Percentiles rank a stretch among this genome's conserved stretches.
These are phyloP conservation scores for Apogon hyalosoma DNA, from an alignment of 2,797 vertebrate genomes.

Conservation along the genomic window DNA sequence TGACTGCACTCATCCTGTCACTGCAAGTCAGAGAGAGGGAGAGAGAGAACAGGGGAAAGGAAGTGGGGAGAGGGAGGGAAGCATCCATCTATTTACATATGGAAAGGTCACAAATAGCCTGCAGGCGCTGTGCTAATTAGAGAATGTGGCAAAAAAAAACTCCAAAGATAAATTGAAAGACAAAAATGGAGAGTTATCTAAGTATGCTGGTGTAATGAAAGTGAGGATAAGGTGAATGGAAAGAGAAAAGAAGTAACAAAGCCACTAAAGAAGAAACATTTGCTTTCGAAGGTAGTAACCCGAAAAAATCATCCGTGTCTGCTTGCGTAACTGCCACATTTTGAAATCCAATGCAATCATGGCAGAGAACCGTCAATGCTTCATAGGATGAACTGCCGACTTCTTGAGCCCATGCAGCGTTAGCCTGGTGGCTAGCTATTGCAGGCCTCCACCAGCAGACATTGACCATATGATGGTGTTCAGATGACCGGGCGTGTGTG, in stretches of 20 bases:
- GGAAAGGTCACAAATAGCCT: slow-evolving; percentile 88
- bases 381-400: rapidly evolving
- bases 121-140: slow-evolving; percentile 87
- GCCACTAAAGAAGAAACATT: slow-evolving; percentile 4
- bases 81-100: slow-evolving; percentile 83
- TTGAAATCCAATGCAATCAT: rapidly evolving
- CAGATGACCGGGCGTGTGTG: slow-evolving; percentile 90
- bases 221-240: slow-evolving; percentile 70
- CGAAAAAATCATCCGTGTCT: slow-evolving; percentile 33
- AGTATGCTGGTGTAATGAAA: slow-evolving; percentile 64
- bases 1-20: slow-evolving; percentile 74
- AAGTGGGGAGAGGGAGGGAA: slow-evolving; percentile 68
- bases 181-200: slow-evolving; percentile 74
- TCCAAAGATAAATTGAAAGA: slow-evolving; percentile 80
- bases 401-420: not conserved
- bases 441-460: slow-evolving; percentile 81
- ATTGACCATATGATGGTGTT: slow-evolving; percentile 90
- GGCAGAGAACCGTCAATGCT: not conserved
- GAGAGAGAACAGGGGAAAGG: slow-evolving; percentile 33
- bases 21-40: slow-evolving; percentile 62
- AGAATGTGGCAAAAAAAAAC: slow-evolving; percentile 75
- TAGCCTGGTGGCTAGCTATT: slow-evolving; percentile 51
- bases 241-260: slow-evolving; percentile 64
- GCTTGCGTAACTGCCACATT: not conserved
- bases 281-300: slow-evolving; percentile 6